Evolutionary conservation across 2,113 vertebrate species (phyloP).

Genomic region (Trichechus manatus): DNA sequence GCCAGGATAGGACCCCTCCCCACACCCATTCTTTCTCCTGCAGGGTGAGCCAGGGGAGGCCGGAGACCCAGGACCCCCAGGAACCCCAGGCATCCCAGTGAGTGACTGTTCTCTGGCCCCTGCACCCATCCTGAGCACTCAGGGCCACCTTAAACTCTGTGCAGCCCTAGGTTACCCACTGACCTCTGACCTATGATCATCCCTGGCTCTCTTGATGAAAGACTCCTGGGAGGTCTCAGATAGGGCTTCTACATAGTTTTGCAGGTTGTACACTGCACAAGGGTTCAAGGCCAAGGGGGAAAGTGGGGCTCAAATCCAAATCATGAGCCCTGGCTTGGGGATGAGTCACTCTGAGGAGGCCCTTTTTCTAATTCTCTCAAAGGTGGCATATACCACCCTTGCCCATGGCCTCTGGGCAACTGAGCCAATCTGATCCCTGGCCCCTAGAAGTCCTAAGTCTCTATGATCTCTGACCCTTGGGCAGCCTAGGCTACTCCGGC

Average conservation of each 20-base stretch:
- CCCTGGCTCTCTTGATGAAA: background rate
- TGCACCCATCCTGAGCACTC: background rate
- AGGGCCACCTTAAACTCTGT: background rate
- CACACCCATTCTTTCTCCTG: background rate
- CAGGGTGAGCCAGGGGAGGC: conserved; percentile 95
- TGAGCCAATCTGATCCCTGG: background rate
- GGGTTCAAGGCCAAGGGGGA: too few species aligned
- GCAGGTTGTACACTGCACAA: background rate
- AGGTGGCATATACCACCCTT: background rate
- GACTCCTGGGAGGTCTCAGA: background rate
- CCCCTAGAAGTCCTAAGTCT: background rate
- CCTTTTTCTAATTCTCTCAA: background rate
- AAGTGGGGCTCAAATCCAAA: background rate
- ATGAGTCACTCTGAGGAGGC: background rate
- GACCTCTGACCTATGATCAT: background rate
- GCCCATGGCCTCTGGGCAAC: background rate
- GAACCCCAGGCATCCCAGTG: conserved; percentile 89
- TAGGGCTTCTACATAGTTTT: background rate
- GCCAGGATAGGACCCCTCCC: background rate
- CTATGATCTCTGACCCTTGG: conserved; percentile 21
- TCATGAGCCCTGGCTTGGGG: background rate
- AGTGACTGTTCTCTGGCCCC: conserved; percentile 80
- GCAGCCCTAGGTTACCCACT: background rate
- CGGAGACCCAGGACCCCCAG: conserved; percentile 91
- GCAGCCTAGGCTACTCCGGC: background rate